Conservation (phyloP, 2,888 invertebrate genomes). For the Lamproptera curius region DNA sequence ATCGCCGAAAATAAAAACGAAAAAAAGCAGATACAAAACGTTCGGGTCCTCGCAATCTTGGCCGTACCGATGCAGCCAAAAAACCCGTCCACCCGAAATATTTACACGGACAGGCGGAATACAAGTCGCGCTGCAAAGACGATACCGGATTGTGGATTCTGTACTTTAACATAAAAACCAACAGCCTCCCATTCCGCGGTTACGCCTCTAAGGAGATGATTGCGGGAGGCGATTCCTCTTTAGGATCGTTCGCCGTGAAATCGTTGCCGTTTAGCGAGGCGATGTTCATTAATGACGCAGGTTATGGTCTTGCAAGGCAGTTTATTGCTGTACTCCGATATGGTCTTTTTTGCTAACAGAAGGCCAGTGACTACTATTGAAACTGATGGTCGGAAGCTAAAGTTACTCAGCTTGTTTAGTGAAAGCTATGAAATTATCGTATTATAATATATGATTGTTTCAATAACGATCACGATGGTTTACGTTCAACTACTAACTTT, state of each 20-base stretch:
- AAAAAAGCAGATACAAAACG: neutral
- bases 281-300: conserved; percentile 1
- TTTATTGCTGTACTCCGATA: no score
- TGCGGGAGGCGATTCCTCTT: conserved; percentile 11
- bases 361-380: no score
- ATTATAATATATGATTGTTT: no score
- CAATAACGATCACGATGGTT: no score
- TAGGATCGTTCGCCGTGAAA: conserved; percentile 3
- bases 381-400: no score
- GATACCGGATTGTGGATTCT: conserved; percentile 11
- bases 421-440: no score
- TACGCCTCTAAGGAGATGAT: conserved; percentile 3
- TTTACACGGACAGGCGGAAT: conserved; percentile 1
- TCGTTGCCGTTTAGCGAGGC: neutral
- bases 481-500: no score
- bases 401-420: no score
- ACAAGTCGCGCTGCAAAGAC: conserved; percentile 7
- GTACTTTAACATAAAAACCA: conserved; percentile 16
- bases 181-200: conserved; percentile 12
- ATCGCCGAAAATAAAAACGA: neutral
- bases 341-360: no score
- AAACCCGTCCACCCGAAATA: neutral
- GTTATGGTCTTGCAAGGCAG: no score
- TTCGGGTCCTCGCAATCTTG: neutral
- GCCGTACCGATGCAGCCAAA: neutral